Evolutionary conservation across 2,113 vertebrate genomes (phyloP).

Genomic region (Peromyscus leucopus): DNA sequence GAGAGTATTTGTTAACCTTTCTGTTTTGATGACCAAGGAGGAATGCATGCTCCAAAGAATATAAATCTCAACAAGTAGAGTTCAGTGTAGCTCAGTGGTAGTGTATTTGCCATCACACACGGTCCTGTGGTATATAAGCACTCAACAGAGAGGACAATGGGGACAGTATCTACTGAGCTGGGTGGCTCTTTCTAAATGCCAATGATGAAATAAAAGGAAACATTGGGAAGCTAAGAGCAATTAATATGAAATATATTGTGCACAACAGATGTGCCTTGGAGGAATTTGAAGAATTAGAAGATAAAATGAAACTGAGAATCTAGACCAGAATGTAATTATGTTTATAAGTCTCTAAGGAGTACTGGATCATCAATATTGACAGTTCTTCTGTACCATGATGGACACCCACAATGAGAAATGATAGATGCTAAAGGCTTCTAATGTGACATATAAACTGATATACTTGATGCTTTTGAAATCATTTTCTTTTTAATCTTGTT

Average conservation of each 20-base stretch:
- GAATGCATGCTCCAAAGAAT: not conserved
- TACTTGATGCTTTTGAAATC: not conserved
- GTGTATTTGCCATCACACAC: not conserved
- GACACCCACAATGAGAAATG: not conserved
- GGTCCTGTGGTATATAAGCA: not conserved
- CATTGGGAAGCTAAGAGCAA: not conserved
- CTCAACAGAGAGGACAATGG: not conserved
- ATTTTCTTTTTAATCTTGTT: not conserved
- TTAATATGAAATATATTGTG: not conserved
- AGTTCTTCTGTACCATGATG: not conserved
- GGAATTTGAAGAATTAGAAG: not conserved
- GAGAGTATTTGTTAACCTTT: not conserved
- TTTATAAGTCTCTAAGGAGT: not conserved
- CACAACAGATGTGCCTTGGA: not conserved
- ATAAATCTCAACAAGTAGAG: not conserved
- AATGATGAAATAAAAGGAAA: not conserved
- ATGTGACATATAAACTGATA: not conserved
- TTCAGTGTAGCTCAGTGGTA: not conserved
- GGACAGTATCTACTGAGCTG: too few relatives aligned
- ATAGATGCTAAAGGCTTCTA: not conserved
- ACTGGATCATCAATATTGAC: not conserved
- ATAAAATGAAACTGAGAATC: not conserved
- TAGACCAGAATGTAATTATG: not conserved
- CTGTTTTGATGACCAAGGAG: not conserved
- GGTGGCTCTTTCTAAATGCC: not conserved